Conservation (phyloP, 2,113 vertebrate genomes). For the Himantopus leucocephalus region DNA sequence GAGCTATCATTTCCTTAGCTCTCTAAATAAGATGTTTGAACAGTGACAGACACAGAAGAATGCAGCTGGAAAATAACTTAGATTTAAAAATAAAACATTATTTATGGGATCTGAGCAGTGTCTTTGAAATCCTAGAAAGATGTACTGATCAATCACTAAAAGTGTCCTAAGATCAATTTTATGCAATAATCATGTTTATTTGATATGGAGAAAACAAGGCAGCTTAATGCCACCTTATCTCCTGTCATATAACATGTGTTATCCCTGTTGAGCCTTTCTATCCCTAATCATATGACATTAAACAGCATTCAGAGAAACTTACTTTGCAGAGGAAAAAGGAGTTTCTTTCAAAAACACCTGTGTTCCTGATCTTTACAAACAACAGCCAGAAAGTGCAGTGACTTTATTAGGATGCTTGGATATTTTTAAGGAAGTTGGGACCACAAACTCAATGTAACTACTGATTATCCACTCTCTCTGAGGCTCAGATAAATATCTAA, state of each 20-base stretch:
- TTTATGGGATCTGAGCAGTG: not conserved
- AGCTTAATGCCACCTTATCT: not conserved
- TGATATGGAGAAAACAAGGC: not conserved
- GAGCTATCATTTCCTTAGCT: not conserved
- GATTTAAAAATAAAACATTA: constrained; percentile 2
- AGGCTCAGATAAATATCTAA: not conserved
- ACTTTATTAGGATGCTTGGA: not conserved
- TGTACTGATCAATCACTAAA: not conserved
- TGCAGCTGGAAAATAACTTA: not conserved
- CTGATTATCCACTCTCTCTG: not conserved
- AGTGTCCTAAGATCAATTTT: not conserved
- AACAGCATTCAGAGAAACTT: not conserved
- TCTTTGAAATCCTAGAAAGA: not conserved
- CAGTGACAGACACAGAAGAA: not conserved
- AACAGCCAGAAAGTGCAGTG: not conserved
- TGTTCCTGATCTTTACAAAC: not conserved
- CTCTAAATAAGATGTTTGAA: not conserved
- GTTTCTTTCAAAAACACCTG: not conserved
- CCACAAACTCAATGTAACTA: not conserved
- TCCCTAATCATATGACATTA: not conserved
- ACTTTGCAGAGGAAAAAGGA: not conserved
- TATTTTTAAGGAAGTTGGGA: not conserved
- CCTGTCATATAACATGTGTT: not conserved
- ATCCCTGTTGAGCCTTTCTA: not conserved
- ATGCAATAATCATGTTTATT: not conserved